Conservation (phyloP, 2,113 vertebrate species). For the Lepisosteus oculatus region DNA sequence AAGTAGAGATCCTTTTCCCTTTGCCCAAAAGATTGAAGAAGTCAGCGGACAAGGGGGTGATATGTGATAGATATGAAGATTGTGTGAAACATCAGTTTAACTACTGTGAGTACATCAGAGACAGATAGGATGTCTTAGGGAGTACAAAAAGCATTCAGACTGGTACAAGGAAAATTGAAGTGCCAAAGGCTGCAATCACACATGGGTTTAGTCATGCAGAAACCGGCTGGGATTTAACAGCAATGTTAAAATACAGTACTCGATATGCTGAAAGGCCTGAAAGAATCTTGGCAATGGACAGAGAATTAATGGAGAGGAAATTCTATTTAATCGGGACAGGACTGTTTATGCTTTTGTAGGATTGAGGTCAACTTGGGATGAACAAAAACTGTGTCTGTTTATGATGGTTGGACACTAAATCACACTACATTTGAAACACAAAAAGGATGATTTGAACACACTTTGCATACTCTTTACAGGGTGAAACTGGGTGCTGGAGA, state of each 20-base stretch:
- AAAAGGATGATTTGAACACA: too few relatives aligned
- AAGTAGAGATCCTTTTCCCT: too few relatives aligned
- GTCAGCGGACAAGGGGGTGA: background rate
- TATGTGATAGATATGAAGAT: background rate
- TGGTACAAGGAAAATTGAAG: background rate
- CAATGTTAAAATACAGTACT: background rate
- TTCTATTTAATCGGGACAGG: too few relatives aligned
- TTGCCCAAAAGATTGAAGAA: too few relatives aligned
- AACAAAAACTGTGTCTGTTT: too few relatives aligned
- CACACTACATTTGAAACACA: slow-evolving; percentile 48
- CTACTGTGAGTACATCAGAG: background rate
- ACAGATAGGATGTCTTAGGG: background rate
- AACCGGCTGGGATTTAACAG: slow-evolving; percentile 4
- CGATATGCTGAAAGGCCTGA: background rate
- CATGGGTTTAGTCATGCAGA: background rate
- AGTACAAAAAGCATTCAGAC: slow-evolving; percentile 8
- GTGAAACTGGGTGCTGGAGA: too few relatives aligned
- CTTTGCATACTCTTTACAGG: too few relatives aligned
- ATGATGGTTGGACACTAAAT: background rate
- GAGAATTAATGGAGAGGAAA: too few relatives aligned
- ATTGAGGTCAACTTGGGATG: too few relatives aligned
- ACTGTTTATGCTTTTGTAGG: too few relatives aligned
- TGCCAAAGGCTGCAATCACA: background rate
- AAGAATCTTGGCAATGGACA: background rate
- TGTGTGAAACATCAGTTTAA: background rate